Conservation (phyloP, 2,888 invertebrate species). For the Sclerodermus sp. region DNA sequence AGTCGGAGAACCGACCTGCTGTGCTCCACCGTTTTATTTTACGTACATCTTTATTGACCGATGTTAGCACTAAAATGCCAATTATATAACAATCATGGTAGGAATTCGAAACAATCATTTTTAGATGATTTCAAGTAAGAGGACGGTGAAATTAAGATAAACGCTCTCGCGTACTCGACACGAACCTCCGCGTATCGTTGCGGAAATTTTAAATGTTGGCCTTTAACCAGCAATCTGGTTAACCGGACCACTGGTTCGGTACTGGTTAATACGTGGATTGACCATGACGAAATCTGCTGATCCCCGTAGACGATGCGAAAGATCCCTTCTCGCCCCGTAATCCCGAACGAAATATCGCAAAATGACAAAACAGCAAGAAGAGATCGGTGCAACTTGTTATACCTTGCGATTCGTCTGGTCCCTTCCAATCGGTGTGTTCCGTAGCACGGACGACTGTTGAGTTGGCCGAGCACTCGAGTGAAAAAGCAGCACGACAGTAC, state of each 20-base stretch:
- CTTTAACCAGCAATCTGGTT: constrained; percentile 47
- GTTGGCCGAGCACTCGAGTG: no score
- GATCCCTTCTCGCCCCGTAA: constrained; percentile 1
- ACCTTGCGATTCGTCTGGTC: neutral
- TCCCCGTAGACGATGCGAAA: constrained; percentile 8
- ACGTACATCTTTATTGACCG: no score
- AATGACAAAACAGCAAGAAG: constrained; percentile 21
- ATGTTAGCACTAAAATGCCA: no score
- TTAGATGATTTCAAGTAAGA: no score
- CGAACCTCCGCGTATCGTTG: constrained; percentile 2
- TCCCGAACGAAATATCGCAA: constrained; percentile 26
- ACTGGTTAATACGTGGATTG: constrained; percentile 32
- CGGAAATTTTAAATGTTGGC: constrained; percentile 32
- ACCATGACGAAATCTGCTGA: constrained; percentile 23
- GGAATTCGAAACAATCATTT: no score
- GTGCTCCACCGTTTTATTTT: no score
- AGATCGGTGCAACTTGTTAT: constrained; percentile 4
- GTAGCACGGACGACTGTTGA: neutral
- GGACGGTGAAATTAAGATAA: no score
- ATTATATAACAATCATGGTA: no score
- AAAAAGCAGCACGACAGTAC: constrained; percentile 10
- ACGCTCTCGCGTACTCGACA: no score
- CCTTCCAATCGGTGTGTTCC: no score
- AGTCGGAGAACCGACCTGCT: no score
- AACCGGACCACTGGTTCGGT: constrained; percentile 31